Evolutionary conservation across 2,113 vertebrate species (phyloP).

Genomic region (Aythya baeri): DNA sequence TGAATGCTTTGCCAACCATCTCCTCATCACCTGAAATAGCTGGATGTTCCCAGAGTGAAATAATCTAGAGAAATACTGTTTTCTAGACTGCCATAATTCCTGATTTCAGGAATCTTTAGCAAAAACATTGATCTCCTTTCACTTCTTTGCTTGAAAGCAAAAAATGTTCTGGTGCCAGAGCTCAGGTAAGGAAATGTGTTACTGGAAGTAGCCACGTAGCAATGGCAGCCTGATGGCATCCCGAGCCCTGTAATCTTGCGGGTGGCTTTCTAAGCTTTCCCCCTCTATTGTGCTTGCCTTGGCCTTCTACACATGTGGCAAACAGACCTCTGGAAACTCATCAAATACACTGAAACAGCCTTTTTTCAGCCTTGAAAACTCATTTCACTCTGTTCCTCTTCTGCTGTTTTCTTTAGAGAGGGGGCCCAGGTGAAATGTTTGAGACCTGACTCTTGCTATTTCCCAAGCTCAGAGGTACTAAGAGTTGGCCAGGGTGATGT

Average conservation of each 20-base stretch:
- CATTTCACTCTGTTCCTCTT: background rate
- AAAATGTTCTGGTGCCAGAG: background rate
- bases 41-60: background rate
- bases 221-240: background rate
- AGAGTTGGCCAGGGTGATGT: background rate
- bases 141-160: rapidly evolving
- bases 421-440: background rate
- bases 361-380: background rate
- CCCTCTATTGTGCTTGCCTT: background rate
- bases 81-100: background rate
- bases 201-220: background rate
- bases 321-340: background rate
- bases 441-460: background rate
- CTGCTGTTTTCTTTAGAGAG: background rate
- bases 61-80: too few species aligned
- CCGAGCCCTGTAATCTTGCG: background rate
- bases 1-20: background rate
- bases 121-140: background rate
- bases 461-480: background rate
- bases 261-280: background rate
- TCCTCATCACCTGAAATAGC: background rate
- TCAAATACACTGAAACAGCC: background rate
- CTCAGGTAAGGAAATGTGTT: background rate
- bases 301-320: background rate
- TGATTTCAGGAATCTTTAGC: background rate